Evolutionary conservation across 2,113 vertebrate genomes (phyloP), one percentile per base, ranked within the genome.

Genomic region (Poecilia latipinna): DNA sequence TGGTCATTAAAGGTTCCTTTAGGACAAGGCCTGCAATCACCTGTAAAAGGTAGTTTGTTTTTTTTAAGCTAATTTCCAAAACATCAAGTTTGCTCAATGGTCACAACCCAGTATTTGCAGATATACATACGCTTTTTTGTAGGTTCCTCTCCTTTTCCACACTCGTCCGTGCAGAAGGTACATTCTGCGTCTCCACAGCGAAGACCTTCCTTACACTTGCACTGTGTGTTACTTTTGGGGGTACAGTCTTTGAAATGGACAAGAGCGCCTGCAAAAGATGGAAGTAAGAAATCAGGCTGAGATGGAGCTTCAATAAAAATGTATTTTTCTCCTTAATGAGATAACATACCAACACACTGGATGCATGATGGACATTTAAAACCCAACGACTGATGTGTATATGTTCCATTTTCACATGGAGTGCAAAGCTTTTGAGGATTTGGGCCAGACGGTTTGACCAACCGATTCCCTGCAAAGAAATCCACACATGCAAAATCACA

Each of bases 1-100:
- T 91, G 29, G 68, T 94, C 79, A 11, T 91, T 95, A 85, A 92
- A 95, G n/a, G 80, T 93, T 83, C 92, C 92, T 0, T 81, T 0
- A 19, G 90, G 89, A 75, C 94, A 95, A 8, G 72, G 32, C 60
- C 28, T 82, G 78, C 94, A 95, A 2, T 42, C 65, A 39, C 89
- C 94, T 95, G 88, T 24, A 33, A 10, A 39, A 5, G 39, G 82
- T 11, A 11, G 35, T 37, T 37, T 37, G 35, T 11, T 8, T 81
- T 35, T 35, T 24, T 7, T 37, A 33, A 33, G 44, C 15, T 72
- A 0, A 70, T 7, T 13, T 61, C 1, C 37, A 57, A 69, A 8
- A 17, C 2, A 8, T 57, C 22, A 3, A 4, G 13, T 12, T 2
- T 62, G 13, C 15, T 28, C 17, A 7, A 17, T 67, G 33, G 8